Percentiles rank a stretch among this genome's conserved stretches.
phyloP scores from a whole-genome alignment of 2,113 vertebrate genomes.

The Natator depressus region DNA sequence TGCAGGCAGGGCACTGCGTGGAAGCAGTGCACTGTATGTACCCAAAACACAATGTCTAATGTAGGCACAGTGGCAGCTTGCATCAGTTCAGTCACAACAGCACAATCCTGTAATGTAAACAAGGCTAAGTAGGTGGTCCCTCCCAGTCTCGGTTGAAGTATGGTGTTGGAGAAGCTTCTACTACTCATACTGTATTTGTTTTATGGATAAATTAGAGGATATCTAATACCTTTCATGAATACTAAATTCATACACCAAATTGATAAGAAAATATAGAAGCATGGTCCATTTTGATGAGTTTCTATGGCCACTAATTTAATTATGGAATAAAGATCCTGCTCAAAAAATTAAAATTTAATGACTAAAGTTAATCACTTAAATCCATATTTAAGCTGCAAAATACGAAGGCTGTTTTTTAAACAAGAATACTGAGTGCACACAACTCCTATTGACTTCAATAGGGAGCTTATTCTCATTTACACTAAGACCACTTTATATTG shows the following conservation, averaged over 20 bases:
- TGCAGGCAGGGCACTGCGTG: too few species aligned
- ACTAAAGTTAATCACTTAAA: neutral
- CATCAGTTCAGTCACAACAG: neutral
- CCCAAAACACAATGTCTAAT: accelerated
- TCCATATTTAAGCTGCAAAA: neutral
- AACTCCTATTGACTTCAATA: neutral
- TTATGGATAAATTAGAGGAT: neutral
- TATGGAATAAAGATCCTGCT: neutral
- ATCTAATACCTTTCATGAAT: neutral
- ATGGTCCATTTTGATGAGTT: neutral
- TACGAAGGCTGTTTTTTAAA: neutral
- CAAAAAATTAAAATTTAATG: neutral
- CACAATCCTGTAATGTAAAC: neutral
- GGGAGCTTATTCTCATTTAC: neutral
- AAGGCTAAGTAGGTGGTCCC: neutral
- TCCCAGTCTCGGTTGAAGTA: neutral
- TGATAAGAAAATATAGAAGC: neutral
- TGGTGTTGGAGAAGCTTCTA: neutral
- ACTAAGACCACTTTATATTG: neutral
- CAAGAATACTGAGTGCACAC: neutral
- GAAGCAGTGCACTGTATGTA: neutral
- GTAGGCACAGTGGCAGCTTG: accelerated
- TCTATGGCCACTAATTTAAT: neutral
- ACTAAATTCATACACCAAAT: neutral
- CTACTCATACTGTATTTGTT: accelerated